These are phyloP conservation scores for Leuciscus idus DNA, from an alignment of 2,113 vertebrate genomes.

Conservation along the genomic window DNA sequence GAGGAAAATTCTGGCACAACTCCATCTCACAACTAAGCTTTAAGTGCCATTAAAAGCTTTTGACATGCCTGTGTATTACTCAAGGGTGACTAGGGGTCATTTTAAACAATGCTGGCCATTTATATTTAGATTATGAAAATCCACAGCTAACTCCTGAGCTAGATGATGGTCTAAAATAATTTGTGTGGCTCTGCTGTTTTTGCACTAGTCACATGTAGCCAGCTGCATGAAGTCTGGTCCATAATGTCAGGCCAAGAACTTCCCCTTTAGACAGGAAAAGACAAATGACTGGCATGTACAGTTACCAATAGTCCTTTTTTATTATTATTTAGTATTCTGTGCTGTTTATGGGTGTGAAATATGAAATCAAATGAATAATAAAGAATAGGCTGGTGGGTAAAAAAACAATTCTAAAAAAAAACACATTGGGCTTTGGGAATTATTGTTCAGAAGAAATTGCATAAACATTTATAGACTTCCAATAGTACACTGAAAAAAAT, in stretches of 20 bases:
- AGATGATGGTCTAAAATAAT: background rate
- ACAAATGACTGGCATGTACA: background rate
- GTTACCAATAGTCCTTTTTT: background rate
- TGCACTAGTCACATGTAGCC: slow-evolving; percentile 4
- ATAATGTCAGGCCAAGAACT: background rate
- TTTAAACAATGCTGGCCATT: slow-evolving; percentile 9
- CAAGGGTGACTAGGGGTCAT: slow-evolving; percentile 24
- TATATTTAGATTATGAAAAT: slow-evolving; percentile 31
- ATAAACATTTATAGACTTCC: background rate
- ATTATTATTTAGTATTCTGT: too few relatives aligned
- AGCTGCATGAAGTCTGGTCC: background rate
- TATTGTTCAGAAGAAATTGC: background rate
- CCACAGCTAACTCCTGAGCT: slow-evolving; percentile 4
- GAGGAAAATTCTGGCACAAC: background rate
- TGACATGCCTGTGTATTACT: background rate
- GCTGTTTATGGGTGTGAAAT: too few relatives aligned
- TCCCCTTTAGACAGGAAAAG: background rate
- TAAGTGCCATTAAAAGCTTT: slow-evolving; percentile 30
- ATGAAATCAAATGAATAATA: too few relatives aligned
- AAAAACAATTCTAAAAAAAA: too few relatives aligned
- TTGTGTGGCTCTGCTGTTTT: background rate
- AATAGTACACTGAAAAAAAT: too few relatives aligned
- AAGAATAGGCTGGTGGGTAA: too few relatives aligned
- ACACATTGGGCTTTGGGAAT: too few relatives aligned
- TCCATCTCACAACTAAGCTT: slow-evolving; percentile 29